phyloP scores from a whole-genome alignment of 2,113 vertebrate genomes.

The Zosterops hypoxanthus region DNA sequence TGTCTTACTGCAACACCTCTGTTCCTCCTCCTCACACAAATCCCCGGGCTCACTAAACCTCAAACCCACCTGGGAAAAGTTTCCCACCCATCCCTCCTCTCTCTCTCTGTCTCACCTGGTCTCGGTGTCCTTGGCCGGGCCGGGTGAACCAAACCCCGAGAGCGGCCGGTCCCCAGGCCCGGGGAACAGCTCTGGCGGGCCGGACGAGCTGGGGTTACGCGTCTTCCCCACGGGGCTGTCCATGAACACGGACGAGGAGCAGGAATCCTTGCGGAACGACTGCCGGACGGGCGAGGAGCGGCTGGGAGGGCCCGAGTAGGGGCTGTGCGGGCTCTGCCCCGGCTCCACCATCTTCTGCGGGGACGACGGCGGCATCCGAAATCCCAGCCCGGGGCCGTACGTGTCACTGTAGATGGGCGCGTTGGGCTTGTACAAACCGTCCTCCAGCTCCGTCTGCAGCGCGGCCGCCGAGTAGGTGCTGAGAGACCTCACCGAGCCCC shows the following conservation, averaged over 20 bases:
- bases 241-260: slow-evolving; percentile 90
- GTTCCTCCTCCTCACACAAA: background rate
- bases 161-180: slow-evolving; percentile 81
- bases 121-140: slow-evolving; percentile 85
- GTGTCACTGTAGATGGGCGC: slow-evolving; percentile 86
- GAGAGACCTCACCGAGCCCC: slow-evolving; percentile 92
- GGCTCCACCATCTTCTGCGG: slow-evolving; percentile 90
- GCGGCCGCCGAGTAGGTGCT: slow-evolving; percentile 95
- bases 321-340: slow-evolving; percentile 82
- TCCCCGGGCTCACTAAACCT: accelerated
- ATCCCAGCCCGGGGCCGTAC: slow-evolving; percentile 84
- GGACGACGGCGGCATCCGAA: slow-evolving; percentile 91
- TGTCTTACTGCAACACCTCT: too few relatives aligned
- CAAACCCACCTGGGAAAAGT: accelerated
- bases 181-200: slow-evolving; percentile 81
- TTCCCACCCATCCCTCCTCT: too few relatives aligned
- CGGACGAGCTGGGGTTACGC: slow-evolving; percentile 81
- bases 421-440: slow-evolving; percentile 89
- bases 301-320: slow-evolving; percentile 89
- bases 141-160: slow-evolving; percentile 82
- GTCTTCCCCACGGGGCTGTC: slow-evolving; percentile 88
- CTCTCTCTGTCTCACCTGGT: slow-evolving; percentile 76
- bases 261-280: slow-evolving; percentile 93
- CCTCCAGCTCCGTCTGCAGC: slow-evolving; percentile 92
- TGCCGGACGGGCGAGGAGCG: slow-evolving; percentile 92